Percentiles rank a stretch among this genome's conserved stretches.
These are phyloP conservation scores for Eutolmus rufibarbis DNA, from an alignment of 2,888 invertebrate genomes.

Conservation along the genomic window DNA sequence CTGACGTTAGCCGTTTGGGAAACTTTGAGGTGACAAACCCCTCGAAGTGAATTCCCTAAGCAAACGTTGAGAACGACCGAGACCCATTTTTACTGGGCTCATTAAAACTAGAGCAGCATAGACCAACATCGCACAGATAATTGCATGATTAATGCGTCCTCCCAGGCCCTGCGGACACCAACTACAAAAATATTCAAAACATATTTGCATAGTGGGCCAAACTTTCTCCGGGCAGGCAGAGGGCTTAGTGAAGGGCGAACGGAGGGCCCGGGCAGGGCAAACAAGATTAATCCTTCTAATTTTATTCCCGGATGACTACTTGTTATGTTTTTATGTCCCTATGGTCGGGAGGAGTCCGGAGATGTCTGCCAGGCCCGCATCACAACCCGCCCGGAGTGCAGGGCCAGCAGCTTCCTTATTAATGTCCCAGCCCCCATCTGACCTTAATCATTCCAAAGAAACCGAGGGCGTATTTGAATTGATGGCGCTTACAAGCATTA, in stretches of 20 bases:
- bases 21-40: background rate
- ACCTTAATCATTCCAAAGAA: slow-evolving; percentile 27
- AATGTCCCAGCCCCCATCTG: background rate
- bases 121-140: background rate
- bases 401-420: slow-evolving; percentile 1
- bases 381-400: background rate
- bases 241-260: background rate
- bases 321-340: slow-evolving; percentile 33
- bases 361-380: background rate
- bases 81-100: background rate
- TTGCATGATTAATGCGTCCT: background rate
- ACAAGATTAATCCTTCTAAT: slow-evolving; percentile 34
- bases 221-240: background rate
- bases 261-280: background rate
- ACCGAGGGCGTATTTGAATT: slow-evolving; percentile 38
- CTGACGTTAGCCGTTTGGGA: background rate
- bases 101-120: background rate
- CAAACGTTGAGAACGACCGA: background rate
- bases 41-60: background rate
- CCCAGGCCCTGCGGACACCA: background rate
- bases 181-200: slow-evolving; percentile 14
- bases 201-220: slow-evolving; percentile 13
- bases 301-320: slow-evolving; percentile 31
- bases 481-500: slow-evolving; percentile 47
- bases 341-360: background rate